Base-by-base conservation (phyloP, 2,797 vertebrate species). In the Epinephelus malabaricus region DNA sequence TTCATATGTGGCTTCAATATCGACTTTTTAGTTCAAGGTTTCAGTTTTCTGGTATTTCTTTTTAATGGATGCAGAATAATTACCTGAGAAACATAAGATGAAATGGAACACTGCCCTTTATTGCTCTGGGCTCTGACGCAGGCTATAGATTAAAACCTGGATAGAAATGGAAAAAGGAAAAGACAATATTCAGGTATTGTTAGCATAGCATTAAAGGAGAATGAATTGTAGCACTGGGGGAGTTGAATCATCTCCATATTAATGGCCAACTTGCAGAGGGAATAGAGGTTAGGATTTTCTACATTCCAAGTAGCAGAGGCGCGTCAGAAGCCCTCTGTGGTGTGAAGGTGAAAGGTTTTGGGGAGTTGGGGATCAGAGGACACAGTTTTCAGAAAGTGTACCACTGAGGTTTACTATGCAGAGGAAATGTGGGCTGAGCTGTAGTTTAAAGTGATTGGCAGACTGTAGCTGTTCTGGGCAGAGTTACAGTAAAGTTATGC, bases 1-100 rank as follows among this genome's bases (percentile, higher is more conserved):
- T 78, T 81, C 21, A 71, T 66, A 51, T 73, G 46, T 58, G 55
- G 64, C 34, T 80, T 73, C 40, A 73, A 17, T 74, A 56, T 73
- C 13, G 56, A 40, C 8, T 78, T 81, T 61, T 72, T 64, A 55
- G 25, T 75, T 61, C 14, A 73, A 76, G n/a, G 56, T 70, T 74
- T 78, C 17, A n/a, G 2, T 60, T 69, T 84, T 71, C 11, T 27
- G 40, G 60, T 88, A 83, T 90, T 90, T 83, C 85, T 89, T 88
- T 91, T 87, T 90, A 90, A 93, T 91, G 86, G 92, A 92, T 91
- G 86, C 88, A 73, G 81, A 87, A 92, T 94, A 95, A 95, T 94
- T 93, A 93, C 88, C 83, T 92, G 81, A 89, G 89, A 91, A 92
- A 87, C 92, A 90, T 85, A 81, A 89, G 86, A 78, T 91, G 89